These are phyloP conservation scores for Scaptomyza tumidula DNA, from an alignment of 2,888 invertebrate genomes.

Conservation along the genomic window DNA sequence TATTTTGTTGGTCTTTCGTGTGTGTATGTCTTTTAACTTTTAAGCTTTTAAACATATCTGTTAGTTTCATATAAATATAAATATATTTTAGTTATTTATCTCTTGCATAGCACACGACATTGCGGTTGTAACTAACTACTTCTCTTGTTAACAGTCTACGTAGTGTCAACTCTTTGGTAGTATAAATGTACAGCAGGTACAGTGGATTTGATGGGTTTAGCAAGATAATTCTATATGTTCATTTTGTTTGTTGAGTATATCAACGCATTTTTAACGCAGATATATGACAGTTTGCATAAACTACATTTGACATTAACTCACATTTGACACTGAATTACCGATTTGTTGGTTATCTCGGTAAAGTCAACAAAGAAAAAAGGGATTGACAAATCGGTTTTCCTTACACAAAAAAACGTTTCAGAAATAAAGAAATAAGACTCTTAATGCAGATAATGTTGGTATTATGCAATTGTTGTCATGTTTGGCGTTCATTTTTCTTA, in stretches of 20 bases:
- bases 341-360: too few relatives aligned
- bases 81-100: too few relatives aligned
- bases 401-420: background rate
- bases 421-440: background rate
- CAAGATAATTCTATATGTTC: slow-evolving; percentile 13
- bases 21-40: background rate
- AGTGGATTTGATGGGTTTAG: slow-evolving; percentile 32
- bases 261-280: background rate
- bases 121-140: slow-evolving; percentile 45
- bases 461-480: slow-evolving; percentile 38
- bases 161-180: slow-evolving; percentile 32
- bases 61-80: slow-evolving; percentile 28
- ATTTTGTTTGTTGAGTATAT: slow-evolving; percentile 10
- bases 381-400: too few relatives aligned
- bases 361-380: too few relatives aligned
- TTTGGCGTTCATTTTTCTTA: slow-evolving; percentile 35
- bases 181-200: slow-evolving; percentile 17
- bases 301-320: background rate
- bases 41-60: slow-evolving; percentile 22
- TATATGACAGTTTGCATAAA: slow-evolving; percentile 32
- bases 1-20: slow-evolving; percentile 7
- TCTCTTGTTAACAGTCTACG: slow-evolving; percentile 43
- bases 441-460: background rate
- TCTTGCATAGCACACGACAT: slow-evolving; percentile 55
- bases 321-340: background rate